Evolutionary conservation across 2,888 invertebrate species (phyloP).

Genomic region (Exephanes ischioxanthus): DNA sequence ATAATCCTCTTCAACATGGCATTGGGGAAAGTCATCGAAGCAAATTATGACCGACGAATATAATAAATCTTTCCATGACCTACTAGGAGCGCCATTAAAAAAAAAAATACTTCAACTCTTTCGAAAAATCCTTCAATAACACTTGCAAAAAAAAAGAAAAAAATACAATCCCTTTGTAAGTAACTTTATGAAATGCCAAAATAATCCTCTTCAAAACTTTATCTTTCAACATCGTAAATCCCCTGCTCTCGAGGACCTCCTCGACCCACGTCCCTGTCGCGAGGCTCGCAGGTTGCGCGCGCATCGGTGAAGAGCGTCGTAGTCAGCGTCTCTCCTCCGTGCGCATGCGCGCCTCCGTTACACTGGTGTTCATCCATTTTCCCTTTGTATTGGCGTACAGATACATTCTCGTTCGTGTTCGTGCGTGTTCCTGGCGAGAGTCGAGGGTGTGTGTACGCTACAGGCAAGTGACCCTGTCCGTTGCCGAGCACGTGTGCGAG

Average conservation of each 20-base stretch:
- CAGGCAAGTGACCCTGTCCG: slow-evolving; percentile 65
- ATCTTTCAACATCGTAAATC: slow-evolving; percentile 21
- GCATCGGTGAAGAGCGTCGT: slow-evolving; percentile 53
- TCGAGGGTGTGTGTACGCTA: slow-evolving; percentile 62
- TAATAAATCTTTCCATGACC: background rate
- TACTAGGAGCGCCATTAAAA: background rate
- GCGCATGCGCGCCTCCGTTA: slow-evolving; percentile 53
- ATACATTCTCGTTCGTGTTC: background rate
- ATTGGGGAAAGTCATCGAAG: background rate
- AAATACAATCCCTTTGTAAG: background rate
- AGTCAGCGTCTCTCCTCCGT: slow-evolving; percentile 47
- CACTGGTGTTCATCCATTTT: slow-evolving; percentile 40
- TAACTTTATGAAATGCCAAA: background rate
- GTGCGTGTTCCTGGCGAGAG: background rate
- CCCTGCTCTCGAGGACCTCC: background rate
- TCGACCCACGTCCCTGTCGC: slow-evolving; percentile 52
- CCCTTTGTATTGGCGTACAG: slow-evolving; percentile 27
- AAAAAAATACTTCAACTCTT: background rate
- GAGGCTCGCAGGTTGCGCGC: slow-evolving; percentile 49
- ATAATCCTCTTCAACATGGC: background rate
- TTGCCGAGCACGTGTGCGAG: slow-evolving; percentile 53
- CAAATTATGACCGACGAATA: background rate
- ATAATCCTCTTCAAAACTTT: background rate
- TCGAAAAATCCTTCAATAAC: background rate
- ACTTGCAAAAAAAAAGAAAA: background rate